Conservation (phyloP, 2,888 invertebrate species). For the Rapana venosa region DNA sequence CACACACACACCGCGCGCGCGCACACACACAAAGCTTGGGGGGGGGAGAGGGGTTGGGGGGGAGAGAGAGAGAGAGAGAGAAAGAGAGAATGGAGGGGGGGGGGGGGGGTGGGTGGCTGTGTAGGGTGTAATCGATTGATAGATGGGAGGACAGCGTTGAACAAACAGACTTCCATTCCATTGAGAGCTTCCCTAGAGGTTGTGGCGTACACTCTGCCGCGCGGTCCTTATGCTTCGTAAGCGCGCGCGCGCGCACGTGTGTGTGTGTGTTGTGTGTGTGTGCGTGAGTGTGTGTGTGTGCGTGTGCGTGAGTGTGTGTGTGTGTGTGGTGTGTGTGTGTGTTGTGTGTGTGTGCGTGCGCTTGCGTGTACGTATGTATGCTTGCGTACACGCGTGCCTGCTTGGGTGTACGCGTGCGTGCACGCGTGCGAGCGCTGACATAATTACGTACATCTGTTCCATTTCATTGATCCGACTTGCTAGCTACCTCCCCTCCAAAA, state of each 20-base stretch:
- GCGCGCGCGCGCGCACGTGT: too few species aligned
- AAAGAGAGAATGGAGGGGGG: not conserved
- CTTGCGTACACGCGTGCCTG: too few species aligned
- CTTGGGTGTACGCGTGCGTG: too few species aligned
- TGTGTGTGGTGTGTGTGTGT: not conserved
- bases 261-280: not conserved
- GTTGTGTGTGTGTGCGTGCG: not conserved
- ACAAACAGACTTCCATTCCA: too few species aligned
- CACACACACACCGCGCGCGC: not conserved
- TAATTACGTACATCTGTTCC: too few species aligned
- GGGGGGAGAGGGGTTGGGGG: not conserved
- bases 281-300: conserved; percentile 5
- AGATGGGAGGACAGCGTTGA: too few species aligned
- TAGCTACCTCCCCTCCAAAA: too few species aligned
- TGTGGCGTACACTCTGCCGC: too few species aligned
- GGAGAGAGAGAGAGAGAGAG: conserved; percentile 3
- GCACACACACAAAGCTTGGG: not conserved
- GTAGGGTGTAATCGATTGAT: not conserved
- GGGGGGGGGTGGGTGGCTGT: not conserved
- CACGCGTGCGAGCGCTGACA: too few species aligned
- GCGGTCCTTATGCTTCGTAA: too few species aligned
- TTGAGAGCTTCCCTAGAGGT: too few species aligned
- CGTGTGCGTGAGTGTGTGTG: conserved; percentile 4
- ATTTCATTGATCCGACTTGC: too few species aligned
- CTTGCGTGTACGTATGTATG: not conserved